Base-by-base conservation (phyloP, 1,140 invertebrate species). In the Drosophila orena region DNA sequence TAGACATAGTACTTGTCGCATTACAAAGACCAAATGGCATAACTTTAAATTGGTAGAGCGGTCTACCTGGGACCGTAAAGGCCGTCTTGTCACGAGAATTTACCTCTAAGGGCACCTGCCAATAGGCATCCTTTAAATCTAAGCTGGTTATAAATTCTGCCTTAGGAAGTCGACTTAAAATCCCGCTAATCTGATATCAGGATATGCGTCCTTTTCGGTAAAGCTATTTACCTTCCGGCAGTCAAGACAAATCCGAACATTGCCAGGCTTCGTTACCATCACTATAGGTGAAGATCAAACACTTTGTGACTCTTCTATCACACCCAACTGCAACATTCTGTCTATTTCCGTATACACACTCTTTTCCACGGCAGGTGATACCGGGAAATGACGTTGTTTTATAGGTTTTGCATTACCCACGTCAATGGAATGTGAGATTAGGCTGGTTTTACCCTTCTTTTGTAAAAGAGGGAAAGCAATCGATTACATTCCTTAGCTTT, bases 341-440 rank as follows among this genome's bases (percentile, higher is more conserved):
- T n/a, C 44, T 11, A 46, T 46, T 22, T 46, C 44, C 2, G 20
- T 14, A 22, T 24, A 46, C 44, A 46, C 24, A 2, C 17, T 4
- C 15, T 46, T 46, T 46, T 46, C 43, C 11, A 46, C 11, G 4
- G 12, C 43, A 2, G 20, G 20, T 12, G 20, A 46, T 12, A 46
- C 43, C 8, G 43, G 43, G 10, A 22, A 46, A 12, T 46, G 43
- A 4, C 43, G 43, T 20, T 46, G 44, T 24, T 46, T 46, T 46
- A 46, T 12, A 12, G 22, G 44, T 24, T 24, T 46, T 24, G 20
- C 20, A 6, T 12, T 24, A 5, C 44, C 44, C 44, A 46, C 17
- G 17, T 17, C 17, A 17, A 17, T 17, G 17, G 17, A 17, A 17
- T 17, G 17, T 17, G 17, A 17, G 17, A 17, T 17, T 17, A 17